These are phyloP conservation scores for Acanthaster planci DNA, from an alignment of 35 echinoderm and acorn worm species.

Conservation along the genomic window DNA sequence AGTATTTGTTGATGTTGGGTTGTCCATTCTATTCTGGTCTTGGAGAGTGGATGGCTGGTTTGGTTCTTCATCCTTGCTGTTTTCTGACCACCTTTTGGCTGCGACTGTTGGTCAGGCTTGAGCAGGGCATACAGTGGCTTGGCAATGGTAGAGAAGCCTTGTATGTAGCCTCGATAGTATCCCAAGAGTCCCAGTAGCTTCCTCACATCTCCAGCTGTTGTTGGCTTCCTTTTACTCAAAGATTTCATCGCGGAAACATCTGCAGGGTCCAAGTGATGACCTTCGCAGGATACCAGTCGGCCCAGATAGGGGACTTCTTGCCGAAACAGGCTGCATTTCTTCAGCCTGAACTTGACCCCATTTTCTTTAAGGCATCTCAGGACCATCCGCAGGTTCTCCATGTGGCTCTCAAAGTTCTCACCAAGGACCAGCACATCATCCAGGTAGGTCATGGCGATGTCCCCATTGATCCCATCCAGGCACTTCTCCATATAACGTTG, in stretches of 20 bases:
- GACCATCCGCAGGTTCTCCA: neutral
- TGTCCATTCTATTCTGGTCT: no score
- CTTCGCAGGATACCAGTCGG: conserved; percentile 41
- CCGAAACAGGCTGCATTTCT: conserved; percentile 49
- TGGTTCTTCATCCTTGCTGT: neutral
- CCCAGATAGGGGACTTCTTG: conserved; percentile 54
- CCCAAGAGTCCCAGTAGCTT: conserved; percentile 41
- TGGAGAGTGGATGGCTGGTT: no score
- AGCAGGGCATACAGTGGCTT: conserved; percentile 46
- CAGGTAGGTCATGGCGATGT: conserved; percentile 62
- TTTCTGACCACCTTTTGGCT: neutral
- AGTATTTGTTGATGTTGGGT: conserved; percentile 33
- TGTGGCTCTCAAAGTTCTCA: neutral
- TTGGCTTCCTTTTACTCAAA: conserved; percentile 20
- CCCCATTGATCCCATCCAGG: conserved; percentile 45
- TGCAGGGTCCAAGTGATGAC: conserved; percentile 13
- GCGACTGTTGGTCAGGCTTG: no score
- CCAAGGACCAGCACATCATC: conserved; percentile 55
- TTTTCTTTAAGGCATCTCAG: neutral
- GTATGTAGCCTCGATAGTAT: conserved; percentile 34
- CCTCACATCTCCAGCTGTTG: conserved; percentile 40
- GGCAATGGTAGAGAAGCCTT: conserved; percentile 25
- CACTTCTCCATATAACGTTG: conserved; percentile 53
- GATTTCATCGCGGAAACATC: neutral
- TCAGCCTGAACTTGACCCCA: conserved; percentile 14